phyloP scores from a whole-genome alignment of 2,888 invertebrate genomes.

The Diachrysia chrysitis region DNA sequence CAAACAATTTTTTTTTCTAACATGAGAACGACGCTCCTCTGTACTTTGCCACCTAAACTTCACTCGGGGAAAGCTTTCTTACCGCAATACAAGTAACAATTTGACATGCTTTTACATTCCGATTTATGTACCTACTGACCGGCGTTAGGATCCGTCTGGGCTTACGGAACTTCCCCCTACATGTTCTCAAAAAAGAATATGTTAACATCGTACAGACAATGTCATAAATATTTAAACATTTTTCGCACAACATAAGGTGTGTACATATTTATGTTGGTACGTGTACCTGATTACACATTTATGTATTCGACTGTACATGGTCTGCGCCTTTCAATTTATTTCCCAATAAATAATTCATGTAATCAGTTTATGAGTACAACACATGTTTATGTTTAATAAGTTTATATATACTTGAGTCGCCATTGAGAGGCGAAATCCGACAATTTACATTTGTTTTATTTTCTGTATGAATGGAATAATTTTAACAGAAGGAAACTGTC shows the following conservation, averaged over 20 bases:
- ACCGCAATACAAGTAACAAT: too few relatives aligned
- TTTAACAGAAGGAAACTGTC: too few relatives aligned
- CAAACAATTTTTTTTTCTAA: too few relatives aligned
- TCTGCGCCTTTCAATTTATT: constrained; percentile 19
- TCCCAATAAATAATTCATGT: constrained; percentile 18
- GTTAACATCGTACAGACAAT: background rate
- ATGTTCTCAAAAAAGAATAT: background rate
- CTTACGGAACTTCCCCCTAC: too few relatives aligned
- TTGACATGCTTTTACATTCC: too few relatives aligned
- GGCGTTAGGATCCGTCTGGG: too few relatives aligned
- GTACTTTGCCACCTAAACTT: too few relatives aligned
- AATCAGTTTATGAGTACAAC: constrained; percentile 7
- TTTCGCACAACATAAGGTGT: constrained; percentile 18
- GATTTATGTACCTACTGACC: too few relatives aligned
- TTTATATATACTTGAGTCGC: background rate
- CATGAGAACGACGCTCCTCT: too few relatives aligned
- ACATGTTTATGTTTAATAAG: constrained; percentile 7
- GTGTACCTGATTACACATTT: constrained; percentile 17
- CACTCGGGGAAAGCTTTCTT: too few relatives aligned
- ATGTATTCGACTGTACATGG: constrained; percentile 14
- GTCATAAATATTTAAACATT: constrained; percentile 19
- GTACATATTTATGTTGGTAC: constrained; percentile 2
- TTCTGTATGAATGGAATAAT: background rate
- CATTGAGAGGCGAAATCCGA: background rate
- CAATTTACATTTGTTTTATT: background rate